Evolutionary conservation across 2,113 vertebrate species (phyloP), one percentile per base, ranked within the genome.

Genomic region (Misgurnus anguillicaudatus): DNA sequence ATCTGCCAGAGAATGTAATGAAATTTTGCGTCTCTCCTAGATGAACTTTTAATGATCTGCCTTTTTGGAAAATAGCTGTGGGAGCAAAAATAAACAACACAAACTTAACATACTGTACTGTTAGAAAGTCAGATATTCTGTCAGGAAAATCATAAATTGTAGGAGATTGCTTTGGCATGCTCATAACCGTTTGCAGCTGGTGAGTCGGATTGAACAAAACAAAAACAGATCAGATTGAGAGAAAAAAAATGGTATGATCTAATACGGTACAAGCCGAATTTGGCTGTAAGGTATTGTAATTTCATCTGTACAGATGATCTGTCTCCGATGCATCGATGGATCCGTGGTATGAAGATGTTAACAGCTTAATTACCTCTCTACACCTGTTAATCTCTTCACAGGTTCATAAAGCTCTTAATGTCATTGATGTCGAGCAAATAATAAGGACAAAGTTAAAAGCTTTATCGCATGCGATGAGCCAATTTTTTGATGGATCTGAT

Each of bases 1-100:
- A 86, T 79, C 83, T 81, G 86, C 89, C 85, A 87, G 75, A 11
- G 87, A 85, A 84, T 85, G 82, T 85, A 84, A 87, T 84, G 79
- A 84, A 81, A 89, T 89, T 85, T 75, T 83, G 80, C 86, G 83
- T 88, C 85, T 88, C 83, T 47, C 6, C 21, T 48, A 86, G 85
- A 85, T 82, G 82, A 61, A 77, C 85, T 84, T 87, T 88, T 86
- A 85, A 6, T 57, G 81, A 79, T 69, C 75, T 73, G 80, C 36
- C 81, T 70, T 82, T 75, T 74, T 79, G 79, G 80, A 77, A 82
- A 86, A 86, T 82, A 63, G 73, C 14, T 7, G 17, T 73, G 42
- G 62, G 65, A 48, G 55, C 51, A 74, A 17, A 76, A 58, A 42
- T 61, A 65, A 42, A 77, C 63, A 68, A 9, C 48, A 1, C 5